Base-by-base conservation (phyloP, 2,888 invertebrate genomes). In the Drosophila robusta region DNA sequence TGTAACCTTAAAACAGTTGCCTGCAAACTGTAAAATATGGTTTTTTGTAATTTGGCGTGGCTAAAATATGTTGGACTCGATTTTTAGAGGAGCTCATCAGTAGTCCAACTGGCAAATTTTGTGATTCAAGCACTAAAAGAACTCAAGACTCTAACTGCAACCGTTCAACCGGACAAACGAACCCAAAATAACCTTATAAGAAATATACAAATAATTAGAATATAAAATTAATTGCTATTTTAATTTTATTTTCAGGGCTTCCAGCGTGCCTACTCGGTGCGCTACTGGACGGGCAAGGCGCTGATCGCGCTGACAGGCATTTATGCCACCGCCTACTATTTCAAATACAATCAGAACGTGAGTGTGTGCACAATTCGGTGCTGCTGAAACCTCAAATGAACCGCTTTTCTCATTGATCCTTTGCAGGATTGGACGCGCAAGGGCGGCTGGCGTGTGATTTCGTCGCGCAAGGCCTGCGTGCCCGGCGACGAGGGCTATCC, bases 341-440 rank as follows among this genome's bases (percentile, higher is more conserved):
- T 96, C 75, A 97, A 97, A 93, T 97, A 97, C 91, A 95, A 96
- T 91, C 93, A 92, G 77, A 95, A 96, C 92, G 96, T 96, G 93
- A 94, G 95, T 94, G 26, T 34, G 1, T 4, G 4, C 12, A 3
- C 3, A 12, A 7, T 34, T 12, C 12, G 12, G 4, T 11, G 4
- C 4, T 4, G 4, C 9, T 4, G 34, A 1, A 1, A 12, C 1
- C 4, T 18, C 6, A 9, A 34, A 4, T 32, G 3, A 18, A 34
- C 12, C n/a, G 32, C 1, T 46, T 34, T 54, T 18, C 1, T 12
- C 18, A 18, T 34, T 34, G 11, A 1, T 12, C 2, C 11, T 7
- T 45, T 69, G 1, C 57, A 96, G 96, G 95, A 95, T 91, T 97
- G 97, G 97, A 95, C 95, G 0, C 94, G 94, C 70, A 95, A 95